Base-by-base conservation (phyloP, 2,113 vertebrate genomes). In the Rhombomys opimus region DNA sequence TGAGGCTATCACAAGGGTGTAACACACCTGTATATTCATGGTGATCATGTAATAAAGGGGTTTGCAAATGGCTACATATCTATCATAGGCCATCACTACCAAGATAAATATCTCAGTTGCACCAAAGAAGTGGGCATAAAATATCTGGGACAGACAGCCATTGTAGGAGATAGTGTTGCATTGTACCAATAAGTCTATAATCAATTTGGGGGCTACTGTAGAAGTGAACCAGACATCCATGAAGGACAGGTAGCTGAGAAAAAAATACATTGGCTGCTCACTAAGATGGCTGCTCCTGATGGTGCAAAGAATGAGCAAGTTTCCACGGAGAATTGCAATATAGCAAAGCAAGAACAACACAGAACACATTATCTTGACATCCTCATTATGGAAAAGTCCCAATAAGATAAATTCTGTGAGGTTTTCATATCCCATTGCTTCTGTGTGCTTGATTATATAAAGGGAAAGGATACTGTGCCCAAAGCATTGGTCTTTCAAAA, bases 151-250 rank as follows among this genome's bases (percentile, higher is more conserved):
- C 22, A 97, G 54, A 46, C 96, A 97, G 18, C 46, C 38, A 30
- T 41, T 57, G 75, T 93, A 95, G 68, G 94, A 95, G 11, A 97
- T 96, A 17, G 87, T 92, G 9, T 87, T 94, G 59, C 4, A 12
- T 17, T 82, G 30, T 18, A 25, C 7, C 80, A 97, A 4, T 30
- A 92, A 35, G 54, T 76, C 87, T 15, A 57, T 61, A 52, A 95
- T 97, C 46, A 97, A 52, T 70, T 70, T 95, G 4, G 96, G 94
- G 22, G 90, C 95, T 30, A 96, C 93, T 0, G 82, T 97, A 35
- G 97, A 97, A 80, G 95, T 98, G 82, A 97, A 97, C 22, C 96
- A 97, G 7, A 97, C 81, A 82, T 97, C 97, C 96, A 96, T 82
- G 70, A 96, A 76, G 12, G 95, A 95, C 23, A 97, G 38, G 54